Evolutionary conservation across 2,888 invertebrate species (phyloP).

Genomic region (Autographa pulchrina): DNA sequence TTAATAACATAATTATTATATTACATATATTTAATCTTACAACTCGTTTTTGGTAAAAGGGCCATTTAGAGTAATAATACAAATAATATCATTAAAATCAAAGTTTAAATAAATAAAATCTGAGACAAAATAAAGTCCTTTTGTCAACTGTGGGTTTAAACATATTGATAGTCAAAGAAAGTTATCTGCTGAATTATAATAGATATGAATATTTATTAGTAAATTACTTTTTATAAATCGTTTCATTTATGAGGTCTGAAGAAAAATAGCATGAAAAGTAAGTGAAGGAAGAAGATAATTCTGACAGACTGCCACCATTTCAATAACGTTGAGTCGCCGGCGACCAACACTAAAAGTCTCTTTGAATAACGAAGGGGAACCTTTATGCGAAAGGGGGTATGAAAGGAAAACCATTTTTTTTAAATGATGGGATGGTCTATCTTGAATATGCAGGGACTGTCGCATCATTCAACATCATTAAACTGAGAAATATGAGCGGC

Average conservation of each 20-base stretch:
- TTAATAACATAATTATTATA: background rate
- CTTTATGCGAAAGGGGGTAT: constrained; percentile 78
- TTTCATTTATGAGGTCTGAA: constrained; percentile 21
- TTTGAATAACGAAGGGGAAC: constrained; percentile 85
- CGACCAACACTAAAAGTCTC: constrained; percentile 78
- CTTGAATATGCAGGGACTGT: constrained; percentile 82
- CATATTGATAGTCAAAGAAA: background rate
- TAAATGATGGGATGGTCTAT: constrained; percentile 80
- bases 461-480: constrained; percentile 86
- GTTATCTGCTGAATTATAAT: background rate
- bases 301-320: constrained; percentile 66
- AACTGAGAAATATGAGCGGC: constrained; percentile 75
- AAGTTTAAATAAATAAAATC: background rate
- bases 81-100: background rate
- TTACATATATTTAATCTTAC: too few relatives aligned
- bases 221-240: constrained; percentile 8
- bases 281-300: constrained; percentile 65
- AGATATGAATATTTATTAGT: constrained; percentile 4
- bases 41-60: too few relatives aligned
- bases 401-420: constrained; percentile 84
- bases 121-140: background rate
- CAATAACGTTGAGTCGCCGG: constrained; percentile 68
- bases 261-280: constrained; percentile 50
- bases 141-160: background rate
- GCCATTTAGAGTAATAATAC: too few relatives aligned